Evolutionary conservation across 2,888 invertebrate species (phyloP).

Genomic region (Tromatobia lineatoria): DNA sequence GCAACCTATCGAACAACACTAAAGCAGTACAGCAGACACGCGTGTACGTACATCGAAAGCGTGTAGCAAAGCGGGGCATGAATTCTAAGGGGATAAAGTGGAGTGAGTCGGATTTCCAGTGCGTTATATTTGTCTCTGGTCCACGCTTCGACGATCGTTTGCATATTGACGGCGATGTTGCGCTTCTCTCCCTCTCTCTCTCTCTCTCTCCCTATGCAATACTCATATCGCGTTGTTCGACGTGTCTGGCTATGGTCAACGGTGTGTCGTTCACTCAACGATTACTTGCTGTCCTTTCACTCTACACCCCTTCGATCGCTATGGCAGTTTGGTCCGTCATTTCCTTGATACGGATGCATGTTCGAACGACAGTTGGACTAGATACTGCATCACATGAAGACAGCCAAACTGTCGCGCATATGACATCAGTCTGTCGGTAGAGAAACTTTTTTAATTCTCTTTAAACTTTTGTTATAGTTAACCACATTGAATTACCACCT

Average conservation of each 20-base stretch:
- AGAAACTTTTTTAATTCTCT: too few species aligned
- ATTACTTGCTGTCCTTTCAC: conserved; percentile 10
- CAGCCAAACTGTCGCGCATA: not conserved
- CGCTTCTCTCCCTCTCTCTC: not conserved
- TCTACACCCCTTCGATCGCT: conserved; percentile 12
- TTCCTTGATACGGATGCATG: not conserved
- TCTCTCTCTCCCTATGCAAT: conserved; percentile 3
- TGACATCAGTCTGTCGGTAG: not conserved
- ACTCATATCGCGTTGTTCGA: conserved; percentile 27
- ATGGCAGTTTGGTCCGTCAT: conserved; percentile 1
- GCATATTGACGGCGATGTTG: conserved; percentile 26
- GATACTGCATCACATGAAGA: not conserved
- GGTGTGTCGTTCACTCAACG: conserved; percentile 9
- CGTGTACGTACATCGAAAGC: not conserved
- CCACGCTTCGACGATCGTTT: conserved; percentile 33
- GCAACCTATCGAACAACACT: conserved; percentile 14
- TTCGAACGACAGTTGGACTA: not conserved
- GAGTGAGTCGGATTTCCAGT: conserved; percentile 27
- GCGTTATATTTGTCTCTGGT: conserved; percentile 37
- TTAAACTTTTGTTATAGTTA: not conserved
- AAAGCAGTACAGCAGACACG: not conserved
- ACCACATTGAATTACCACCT: not conserved
- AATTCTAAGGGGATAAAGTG: conserved; percentile 30
- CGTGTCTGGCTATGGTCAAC: conserved; percentile 36
- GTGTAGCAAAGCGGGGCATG: conserved; percentile 1